These are phyloP conservation scores for Sebastes nivosus DNA, from an alignment of 2,797 vertebrate genomes.

Conservation along the genomic window DNA sequence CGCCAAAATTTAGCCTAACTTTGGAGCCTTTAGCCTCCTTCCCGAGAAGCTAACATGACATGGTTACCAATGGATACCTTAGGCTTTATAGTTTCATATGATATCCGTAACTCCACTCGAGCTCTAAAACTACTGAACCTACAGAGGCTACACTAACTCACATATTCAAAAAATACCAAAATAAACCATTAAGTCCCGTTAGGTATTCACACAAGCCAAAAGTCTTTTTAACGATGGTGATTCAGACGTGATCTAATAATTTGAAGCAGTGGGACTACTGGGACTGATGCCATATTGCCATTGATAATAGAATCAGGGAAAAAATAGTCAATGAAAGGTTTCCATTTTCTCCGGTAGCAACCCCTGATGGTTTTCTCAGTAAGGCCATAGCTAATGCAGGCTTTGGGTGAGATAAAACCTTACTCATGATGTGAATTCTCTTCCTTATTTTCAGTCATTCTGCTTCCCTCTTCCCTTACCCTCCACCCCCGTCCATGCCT, in stretches of 20 bases:
- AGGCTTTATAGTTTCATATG: too few relatives aligned
- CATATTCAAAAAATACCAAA: neutral
- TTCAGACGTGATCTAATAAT: slow-evolving; percentile 20
- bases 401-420: neutral
- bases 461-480: neutral
- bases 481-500: neutral
- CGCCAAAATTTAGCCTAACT: too few relatives aligned
- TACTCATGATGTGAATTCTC: neutral
- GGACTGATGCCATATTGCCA: neutral
- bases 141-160: neutral
- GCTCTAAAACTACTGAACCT: too few relatives aligned
- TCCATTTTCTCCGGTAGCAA: neutral
- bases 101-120: too few relatives aligned
- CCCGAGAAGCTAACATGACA: too few relatives aligned
- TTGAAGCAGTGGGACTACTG: neutral
- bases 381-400: neutral
- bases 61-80: too few relatives aligned
- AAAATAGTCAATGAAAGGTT: neutral
- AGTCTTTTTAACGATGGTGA: slow-evolving; percentile 7
- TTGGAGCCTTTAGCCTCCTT: too few relatives aligned
- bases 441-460: neutral
- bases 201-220: slow-evolving; percentile 18
- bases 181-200: slow-evolving; percentile 8
- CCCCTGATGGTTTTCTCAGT: neutral
- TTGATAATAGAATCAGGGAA: neutral